A percentile compares a stretch with the other conserved stretches of the same genome.
phyloP scores from a whole-genome alignment of 2,113 vertebrate species.

The Macaca nemestrina region DNA sequence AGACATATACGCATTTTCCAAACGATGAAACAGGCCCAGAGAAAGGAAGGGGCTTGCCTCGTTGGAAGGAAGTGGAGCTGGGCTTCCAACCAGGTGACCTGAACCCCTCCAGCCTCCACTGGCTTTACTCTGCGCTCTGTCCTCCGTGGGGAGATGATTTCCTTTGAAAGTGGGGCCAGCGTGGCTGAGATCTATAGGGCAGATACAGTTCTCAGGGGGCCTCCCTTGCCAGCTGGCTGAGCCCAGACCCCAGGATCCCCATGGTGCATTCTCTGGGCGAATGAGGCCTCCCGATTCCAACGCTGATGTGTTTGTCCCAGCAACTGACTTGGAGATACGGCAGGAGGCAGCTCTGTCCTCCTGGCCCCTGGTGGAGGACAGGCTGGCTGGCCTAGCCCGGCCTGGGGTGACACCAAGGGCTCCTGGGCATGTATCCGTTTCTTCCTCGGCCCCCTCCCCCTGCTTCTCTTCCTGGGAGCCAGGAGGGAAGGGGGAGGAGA shows the following conservation, averaged over 20 bases:
- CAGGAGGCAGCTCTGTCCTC: neutral
- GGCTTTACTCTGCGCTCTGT: neutral
- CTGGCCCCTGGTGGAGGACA: neutral
- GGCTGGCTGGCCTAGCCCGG: neutral
- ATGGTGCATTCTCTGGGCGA: neutral
- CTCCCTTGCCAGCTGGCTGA: neutral
- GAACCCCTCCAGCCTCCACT: neutral
- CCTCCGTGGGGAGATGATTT: neutral
- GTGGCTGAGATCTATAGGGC: fast-evolving
- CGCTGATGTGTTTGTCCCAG: neutral
- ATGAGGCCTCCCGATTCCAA: neutral
- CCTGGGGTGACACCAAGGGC: neutral
- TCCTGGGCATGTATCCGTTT: neutral
- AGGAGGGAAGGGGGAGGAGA: neutral
- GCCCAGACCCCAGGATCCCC: neutral
- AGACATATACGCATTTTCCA: neutral
- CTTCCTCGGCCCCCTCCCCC: neutral
- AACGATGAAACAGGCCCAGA: neutral
- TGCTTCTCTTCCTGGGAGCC: neutral
- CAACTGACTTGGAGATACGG: neutral
- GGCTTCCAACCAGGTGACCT: neutral
- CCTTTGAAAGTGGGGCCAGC: neutral
- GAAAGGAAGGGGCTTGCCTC: neutral
- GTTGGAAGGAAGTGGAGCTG: neutral
- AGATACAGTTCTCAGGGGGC: neutral